phyloP scores from a whole-genome alignment of 2,888 invertebrate species.

The Tetropium fuscum region DNA sequence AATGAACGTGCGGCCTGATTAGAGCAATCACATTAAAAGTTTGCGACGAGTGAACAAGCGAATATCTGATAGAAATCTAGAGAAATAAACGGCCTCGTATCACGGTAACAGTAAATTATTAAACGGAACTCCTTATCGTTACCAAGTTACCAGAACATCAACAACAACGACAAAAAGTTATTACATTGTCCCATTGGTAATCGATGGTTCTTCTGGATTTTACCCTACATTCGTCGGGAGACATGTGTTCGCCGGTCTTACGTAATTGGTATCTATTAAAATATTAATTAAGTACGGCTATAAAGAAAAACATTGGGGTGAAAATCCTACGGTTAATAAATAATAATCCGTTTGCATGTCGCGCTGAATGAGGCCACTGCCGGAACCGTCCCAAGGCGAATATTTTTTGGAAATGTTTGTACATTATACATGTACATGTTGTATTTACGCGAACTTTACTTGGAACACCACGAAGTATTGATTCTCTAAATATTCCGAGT shows the following conservation, averaged over 20 bases:
- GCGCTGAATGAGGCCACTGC: no score
- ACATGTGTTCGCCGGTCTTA: neutral
- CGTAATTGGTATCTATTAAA: slow-evolving; percentile 13
- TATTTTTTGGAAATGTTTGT: no score
- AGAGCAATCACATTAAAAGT: slow-evolving; percentile 16
- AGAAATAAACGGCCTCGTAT: slow-evolving; percentile 39
- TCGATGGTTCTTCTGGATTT: slow-evolving; percentile 10
- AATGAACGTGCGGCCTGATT: neutral
- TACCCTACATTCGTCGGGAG: neutral
- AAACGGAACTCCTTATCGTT: slow-evolving; percentile 43
- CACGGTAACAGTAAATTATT: slow-evolving; percentile 45
- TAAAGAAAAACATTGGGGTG: slow-evolving; percentile 5
- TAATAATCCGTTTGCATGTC: neutral
- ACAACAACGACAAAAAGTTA: slow-evolving; percentile 38
- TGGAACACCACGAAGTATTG: no score
- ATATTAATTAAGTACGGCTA: slow-evolving; percentile 5
- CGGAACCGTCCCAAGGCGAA: no score
- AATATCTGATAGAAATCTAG: slow-evolving; percentile 38
- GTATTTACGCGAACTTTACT: no score
- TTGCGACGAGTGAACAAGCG: slow-evolving; percentile 17
- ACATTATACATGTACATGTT: no score
- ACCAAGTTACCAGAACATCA: slow-evolving; percentile 45
- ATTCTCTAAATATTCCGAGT: no score
- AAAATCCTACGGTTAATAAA: neutral
- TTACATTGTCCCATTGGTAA: slow-evolving; percentile 35